phyloP scores from a whole-genome alignment of 37 sponge, comb jelly and placozoan species.

The Spongia lamella region DNA sequence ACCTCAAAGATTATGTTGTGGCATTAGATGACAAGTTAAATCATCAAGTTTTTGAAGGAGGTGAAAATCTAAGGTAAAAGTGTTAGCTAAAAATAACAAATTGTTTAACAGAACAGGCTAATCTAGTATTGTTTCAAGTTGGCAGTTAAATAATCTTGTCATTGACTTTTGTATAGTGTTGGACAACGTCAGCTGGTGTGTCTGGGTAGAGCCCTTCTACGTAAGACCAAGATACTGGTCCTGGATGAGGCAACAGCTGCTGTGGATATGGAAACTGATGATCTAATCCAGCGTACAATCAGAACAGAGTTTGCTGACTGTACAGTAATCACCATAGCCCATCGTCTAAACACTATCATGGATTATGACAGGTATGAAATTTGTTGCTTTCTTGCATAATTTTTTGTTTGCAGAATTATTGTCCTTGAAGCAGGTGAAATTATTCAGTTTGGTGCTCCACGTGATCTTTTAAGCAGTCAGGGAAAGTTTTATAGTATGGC shows the following conservation, averaged over 20 bases:
- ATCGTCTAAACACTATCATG: constrained; percentile 85
- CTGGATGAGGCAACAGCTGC: constrained; percentile 88
- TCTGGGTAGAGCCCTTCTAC: constrained; percentile 76
- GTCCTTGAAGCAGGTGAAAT: constrained; percentile 53
- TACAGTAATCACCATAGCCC: constrained; percentile 81
- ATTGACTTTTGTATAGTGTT: constrained; percentile 58
- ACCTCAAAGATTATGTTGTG: constrained; percentile 63
- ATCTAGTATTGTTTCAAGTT: too few species aligned
- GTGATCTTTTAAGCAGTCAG: constrained; percentile 24
- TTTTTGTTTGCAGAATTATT: constrained; percentile 11
- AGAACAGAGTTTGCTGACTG: constrained; percentile 60
- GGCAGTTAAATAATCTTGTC: too few species aligned
- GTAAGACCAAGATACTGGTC: constrained; percentile 75
- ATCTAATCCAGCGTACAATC: constrained; percentile 72
- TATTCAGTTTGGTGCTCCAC: constrained; percentile 70
- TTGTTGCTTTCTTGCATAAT: too few species aligned
- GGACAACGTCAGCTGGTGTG: constrained; percentile 84
- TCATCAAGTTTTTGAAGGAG: constrained; percentile 74
- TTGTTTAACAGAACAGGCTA: too few species aligned
- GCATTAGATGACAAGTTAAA: constrained; percentile 46
- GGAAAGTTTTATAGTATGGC: constrained; percentile 60
- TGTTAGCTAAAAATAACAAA: too few species aligned
- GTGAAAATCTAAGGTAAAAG: constrained; percentile 82
- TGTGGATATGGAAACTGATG: constrained; percentile 83
- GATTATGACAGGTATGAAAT: constrained; percentile 56